phyloP scores from a whole-genome alignment of 2,113 vertebrate genomes.

The Brachyistius frenatus region DNA sequence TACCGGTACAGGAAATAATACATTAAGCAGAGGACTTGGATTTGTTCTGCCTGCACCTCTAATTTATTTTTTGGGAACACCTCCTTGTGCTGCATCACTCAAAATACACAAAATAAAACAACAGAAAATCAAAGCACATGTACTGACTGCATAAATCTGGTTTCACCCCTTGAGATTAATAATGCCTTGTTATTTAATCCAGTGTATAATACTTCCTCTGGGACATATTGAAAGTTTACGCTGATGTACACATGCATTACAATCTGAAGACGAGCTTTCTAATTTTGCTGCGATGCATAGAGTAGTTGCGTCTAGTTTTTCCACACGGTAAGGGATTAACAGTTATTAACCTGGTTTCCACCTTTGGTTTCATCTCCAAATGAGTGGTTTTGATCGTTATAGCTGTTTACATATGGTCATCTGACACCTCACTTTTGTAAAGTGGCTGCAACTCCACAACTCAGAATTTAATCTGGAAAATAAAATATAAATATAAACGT shows the following conservation, averaged over 20 bases:
- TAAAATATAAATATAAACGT: background rate
- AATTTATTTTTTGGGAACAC: background rate
- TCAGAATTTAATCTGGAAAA: background rate
- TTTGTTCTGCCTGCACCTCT: background rate
- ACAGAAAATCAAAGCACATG: background rate
- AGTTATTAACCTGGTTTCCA: too few species aligned
- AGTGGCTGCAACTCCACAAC: background rate
- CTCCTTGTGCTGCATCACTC: background rate
- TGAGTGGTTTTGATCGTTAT: background rate
- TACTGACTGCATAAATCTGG: background rate
- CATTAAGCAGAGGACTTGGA: background rate
- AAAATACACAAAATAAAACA: conserved; percentile 4
- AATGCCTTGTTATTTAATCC: background rate
- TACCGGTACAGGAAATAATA: background rate
- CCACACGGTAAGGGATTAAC: background rate
- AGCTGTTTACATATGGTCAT: background rate
- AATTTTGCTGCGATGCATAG: too few species aligned
- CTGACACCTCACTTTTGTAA: background rate
- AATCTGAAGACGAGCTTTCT: too few species aligned
- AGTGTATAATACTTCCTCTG: background rate
- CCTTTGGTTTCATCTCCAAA: background rate
- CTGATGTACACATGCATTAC: too few species aligned
- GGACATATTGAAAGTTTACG: too few species aligned
- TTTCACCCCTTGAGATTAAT: background rate
- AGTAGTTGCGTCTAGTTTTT: background rate